Evolutionary conservation across 2,888 invertebrate genomes (phyloP), one percentile per base, ranked within the genome.

Genomic region (Temnothorax unifasciatus): DNA sequence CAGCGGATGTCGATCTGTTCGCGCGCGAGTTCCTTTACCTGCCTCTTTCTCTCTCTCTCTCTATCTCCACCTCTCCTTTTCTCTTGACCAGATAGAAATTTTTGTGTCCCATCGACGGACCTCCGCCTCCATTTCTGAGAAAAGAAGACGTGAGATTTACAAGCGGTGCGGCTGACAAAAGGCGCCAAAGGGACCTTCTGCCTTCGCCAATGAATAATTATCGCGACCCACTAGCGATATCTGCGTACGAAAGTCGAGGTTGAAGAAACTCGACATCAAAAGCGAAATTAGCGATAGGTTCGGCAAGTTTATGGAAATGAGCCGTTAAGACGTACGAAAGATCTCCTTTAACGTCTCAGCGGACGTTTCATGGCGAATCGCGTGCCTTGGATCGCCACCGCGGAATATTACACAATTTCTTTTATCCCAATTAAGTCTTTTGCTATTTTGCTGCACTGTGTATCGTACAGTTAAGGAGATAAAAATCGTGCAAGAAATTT

Each of bases 41-140:
- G 73, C 74, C n/a, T 52, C 29, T 50, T 25, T 81, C 79, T 84
- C 64, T 84, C 52, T 83, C 54, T 68, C 76, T 75, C 34, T 57
- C 66, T 54, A 50, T 18, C 3, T 18, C 15, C 15, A 18, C n/a
- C 9, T 15, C 15, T 63, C 52, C 18, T 21, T 18, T 47, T 34
- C 71, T 83, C 29, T 77, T n/a, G 50, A 61, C 77, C 76, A 74
- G 76, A 77, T 77, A 84, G 76, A 82, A 69, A 69, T 68, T 85
- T 87, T 87, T 63, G 44, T 59, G 52, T 82, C 41, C 52, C 77
- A 82, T 77, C 77, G 74, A 52, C 41, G 29, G 50, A 54, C n/a
- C 54, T 54, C 52, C 41, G 13, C 38, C 63, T 57, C 61, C 59
- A 25, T 50, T 47, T 74, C 84, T 64, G n/a, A 50, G 34, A 76